Base-by-base conservation (phyloP, 2,888 invertebrate genomes). In the Galerucella nymphaeae region DNA sequence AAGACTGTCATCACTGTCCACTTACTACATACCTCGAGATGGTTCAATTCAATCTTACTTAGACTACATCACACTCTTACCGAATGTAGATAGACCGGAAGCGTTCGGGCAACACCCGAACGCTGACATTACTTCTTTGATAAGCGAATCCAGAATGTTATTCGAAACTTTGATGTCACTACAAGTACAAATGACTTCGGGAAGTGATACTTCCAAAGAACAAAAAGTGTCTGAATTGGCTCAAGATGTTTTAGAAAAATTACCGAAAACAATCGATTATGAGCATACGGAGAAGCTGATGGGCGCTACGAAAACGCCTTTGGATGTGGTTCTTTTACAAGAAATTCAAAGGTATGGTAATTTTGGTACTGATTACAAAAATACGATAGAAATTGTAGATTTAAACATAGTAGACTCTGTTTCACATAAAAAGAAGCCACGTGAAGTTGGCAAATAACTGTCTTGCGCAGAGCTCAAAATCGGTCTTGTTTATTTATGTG, bases 31-130 rank as follows among this genome's bases (percentile, higher is more conserved):
- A 75, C 97, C 96, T 0, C 89, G 90, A 58, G 96, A 96, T 84
- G 96, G 95, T 61, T 92, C 93, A 72, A 85, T 96, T 72, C 91
- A 93, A 80, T 93, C 93, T 6, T 96, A 96, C 87, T 90, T 91
- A 64, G 95, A 96, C 85, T 94, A 93, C 85, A 90, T 96, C 77
- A 91, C 91, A 77, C 89, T 94, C 83, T 87, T 96, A 80, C 96
- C 96, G 2, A 90, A 87, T 64, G 87, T 91, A 69, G 96, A 97
- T 85, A 91, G 92, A 77, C 96, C 96, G 0, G 96, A 96, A 88
- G 94, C 93, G 0, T 94, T 96, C 80, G 96, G 96, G 0, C 96
- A 96, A 83, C 96, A 96, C 86, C 91, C 94, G 2, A 96, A 96
- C 80, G 96, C 96, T 0, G 96, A 96, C 84, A 95, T 97, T 76